Conservation (phyloP, 2,797 vertebrate species). For the Amblyraja radiata region DNA sequence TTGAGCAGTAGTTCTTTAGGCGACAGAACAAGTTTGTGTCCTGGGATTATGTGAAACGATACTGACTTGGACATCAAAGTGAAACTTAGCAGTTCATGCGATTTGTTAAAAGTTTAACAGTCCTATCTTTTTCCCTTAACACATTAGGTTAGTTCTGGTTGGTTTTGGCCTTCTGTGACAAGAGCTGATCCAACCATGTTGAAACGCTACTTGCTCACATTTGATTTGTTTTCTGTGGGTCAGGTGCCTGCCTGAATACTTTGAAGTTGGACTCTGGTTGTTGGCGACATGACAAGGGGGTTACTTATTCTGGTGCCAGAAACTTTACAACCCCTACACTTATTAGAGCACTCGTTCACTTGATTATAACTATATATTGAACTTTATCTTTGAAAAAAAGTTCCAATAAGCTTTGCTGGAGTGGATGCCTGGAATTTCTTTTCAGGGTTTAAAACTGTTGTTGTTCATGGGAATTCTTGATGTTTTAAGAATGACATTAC, state of each 20-base stretch:
- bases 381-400: not conserved
- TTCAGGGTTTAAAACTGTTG: conserved; percentile 1
- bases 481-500: not conserved
- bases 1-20: not conserved
- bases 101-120: not conserved
- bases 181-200: not conserved
- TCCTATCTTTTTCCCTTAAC: not conserved
- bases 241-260: conserved; percentile 30
- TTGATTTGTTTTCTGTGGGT: not conserved
- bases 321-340: not conserved
- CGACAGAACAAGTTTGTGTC: not conserved
- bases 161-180: not conserved
- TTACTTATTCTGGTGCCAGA: conserved; percentile 13
- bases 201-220: not conserved
- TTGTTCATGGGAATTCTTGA: not conserved
- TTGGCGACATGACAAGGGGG: not conserved
- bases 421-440: not conserved
- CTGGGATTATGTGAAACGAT: not conserved
- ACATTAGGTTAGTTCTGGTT: not conserved
- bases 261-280: not conserved
- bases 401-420: not conserved
- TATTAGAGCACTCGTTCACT: not conserved
- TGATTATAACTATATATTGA: not conserved
- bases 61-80: not conserved
- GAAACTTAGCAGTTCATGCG: not conserved